phyloP scores from a whole-genome alignment of 2,888 invertebrate genomes.

The Aphodius granarius region DNA sequence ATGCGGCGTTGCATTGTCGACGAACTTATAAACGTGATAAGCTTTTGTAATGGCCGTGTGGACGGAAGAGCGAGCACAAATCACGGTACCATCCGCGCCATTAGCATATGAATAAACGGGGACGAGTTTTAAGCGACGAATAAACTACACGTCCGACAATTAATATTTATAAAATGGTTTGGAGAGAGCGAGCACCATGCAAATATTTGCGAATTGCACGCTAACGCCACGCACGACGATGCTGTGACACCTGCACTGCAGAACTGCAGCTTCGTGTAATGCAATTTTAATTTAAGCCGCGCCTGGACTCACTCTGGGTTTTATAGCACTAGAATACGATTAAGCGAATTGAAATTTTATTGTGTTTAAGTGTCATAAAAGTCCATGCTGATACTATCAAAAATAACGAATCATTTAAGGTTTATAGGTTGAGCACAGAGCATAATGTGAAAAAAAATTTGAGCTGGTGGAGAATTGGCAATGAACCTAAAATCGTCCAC shows the following conservation, averaged over 20 bases:
- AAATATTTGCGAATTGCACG: neutral
- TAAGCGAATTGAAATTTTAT: neutral
- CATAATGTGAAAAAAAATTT: too few species aligned
- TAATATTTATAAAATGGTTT: constrained; percentile 7
- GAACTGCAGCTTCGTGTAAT: neutral
- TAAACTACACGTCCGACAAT: neutral
- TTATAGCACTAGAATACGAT: neutral
- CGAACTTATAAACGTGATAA: neutral
- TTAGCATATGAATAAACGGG: constrained; percentile 16
- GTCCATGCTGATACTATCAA: neutral
- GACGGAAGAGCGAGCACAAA: neutral
- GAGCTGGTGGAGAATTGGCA: too few species aligned
- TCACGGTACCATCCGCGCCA: neutral
- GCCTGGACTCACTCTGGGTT: neutral
- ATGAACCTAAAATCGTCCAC: too few species aligned
- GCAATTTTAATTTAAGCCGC: neutral
- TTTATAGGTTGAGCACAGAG: too few species aligned
- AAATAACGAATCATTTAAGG: neutral
- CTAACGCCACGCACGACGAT: neutral
- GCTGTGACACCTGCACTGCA: neutral
- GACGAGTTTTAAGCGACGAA: constrained; percentile 3
- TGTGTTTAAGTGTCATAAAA: neutral
- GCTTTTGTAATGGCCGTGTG: neutral
- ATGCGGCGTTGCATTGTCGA: neutral
- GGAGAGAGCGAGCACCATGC: neutral